phyloP scores from a whole-genome alignment of 2,113 vertebrate species.

The Podarcis cretensis region DNA sequence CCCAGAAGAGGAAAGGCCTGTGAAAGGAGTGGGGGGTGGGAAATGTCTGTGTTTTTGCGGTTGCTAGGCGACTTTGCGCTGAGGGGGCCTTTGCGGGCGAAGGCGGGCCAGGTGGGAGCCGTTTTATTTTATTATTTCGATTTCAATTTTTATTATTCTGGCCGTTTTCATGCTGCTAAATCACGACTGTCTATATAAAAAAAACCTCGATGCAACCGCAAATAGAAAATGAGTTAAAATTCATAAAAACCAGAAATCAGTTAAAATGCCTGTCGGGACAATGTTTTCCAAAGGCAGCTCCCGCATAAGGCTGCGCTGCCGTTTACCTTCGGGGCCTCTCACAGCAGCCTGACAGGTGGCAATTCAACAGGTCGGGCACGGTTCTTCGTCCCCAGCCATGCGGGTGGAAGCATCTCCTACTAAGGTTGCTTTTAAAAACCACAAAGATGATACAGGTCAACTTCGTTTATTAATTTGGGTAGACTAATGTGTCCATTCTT shows the following conservation, averaged over 20 bases:
- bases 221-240: too few species aligned
- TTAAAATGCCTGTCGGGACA: too few species aligned
- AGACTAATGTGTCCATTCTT: too few species aligned
- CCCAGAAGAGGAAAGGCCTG: neutral
- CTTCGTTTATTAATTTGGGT: too few species aligned
- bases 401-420: neutral
- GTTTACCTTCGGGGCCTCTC: neutral
- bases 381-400: neutral
- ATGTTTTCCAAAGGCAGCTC: neutral
- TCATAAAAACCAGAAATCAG: too few species aligned
- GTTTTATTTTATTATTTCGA: neutral
- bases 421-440: neutral
- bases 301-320: neutral
- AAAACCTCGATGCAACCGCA: too few species aligned
- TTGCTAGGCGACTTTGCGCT: neutral
- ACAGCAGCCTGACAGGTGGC: neutral
- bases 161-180: too few species aligned
- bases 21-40: neutral
- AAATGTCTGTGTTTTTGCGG: neutral
- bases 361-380: neutral
- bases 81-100: neutral
- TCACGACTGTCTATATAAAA: too few species aligned
- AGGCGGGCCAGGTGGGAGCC: neutral
- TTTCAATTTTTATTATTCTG: too few species aligned
- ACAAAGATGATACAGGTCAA: neutral